These are phyloP conservation scores for Caerostris extrusa DNA, from an alignment of 1,140 invertebrate genomes.

Conservation along the genomic window DNA sequence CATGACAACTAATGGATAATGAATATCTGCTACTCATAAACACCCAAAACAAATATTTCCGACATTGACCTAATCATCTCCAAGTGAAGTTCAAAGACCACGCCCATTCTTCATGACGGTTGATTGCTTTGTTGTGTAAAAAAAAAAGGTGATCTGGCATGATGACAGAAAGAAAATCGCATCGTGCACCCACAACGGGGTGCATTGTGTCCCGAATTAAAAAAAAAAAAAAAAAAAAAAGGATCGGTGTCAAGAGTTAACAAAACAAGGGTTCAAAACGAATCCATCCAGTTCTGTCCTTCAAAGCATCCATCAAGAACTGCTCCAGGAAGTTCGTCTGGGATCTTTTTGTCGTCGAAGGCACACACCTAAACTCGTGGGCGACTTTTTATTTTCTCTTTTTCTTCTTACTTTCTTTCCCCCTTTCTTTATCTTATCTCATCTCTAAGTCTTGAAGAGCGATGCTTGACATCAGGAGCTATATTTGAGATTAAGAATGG, in stretches of 20 bases:
- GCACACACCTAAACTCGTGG: constrained; percentile 52
- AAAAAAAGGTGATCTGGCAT: constrained; percentile 5
- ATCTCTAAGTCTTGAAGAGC: not conserved
- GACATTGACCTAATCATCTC: not conserved
- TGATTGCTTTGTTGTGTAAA: not conserved
- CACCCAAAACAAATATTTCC: not conserved
- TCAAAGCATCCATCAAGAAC: constrained; percentile 23
- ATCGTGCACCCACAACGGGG: not conserved
- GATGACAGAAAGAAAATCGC: not conserved
- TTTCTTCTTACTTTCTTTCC: not conserved
- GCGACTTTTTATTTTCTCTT: not conserved
- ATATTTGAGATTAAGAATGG: not conserved
- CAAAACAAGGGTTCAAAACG: constrained; percentile 37
- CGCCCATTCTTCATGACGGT: constrained; percentile 1
- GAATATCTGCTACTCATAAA: not conserved
- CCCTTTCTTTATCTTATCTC: not conserved
- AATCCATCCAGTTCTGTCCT: constrained; percentile 45
- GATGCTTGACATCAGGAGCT: not conserved
- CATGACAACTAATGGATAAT: not conserved
- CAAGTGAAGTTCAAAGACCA: not conserved
- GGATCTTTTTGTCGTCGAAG: not conserved
- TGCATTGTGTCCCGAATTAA: not conserved
- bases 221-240: not conserved
- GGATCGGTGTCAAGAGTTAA: constrained; percentile 48
- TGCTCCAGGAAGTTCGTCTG: too few relatives aligned